These are phyloP conservation scores for Pemphigus obesinymphae DNA, from an alignment of 1,140 invertebrate species.

Conservation along the genomic window DNA sequence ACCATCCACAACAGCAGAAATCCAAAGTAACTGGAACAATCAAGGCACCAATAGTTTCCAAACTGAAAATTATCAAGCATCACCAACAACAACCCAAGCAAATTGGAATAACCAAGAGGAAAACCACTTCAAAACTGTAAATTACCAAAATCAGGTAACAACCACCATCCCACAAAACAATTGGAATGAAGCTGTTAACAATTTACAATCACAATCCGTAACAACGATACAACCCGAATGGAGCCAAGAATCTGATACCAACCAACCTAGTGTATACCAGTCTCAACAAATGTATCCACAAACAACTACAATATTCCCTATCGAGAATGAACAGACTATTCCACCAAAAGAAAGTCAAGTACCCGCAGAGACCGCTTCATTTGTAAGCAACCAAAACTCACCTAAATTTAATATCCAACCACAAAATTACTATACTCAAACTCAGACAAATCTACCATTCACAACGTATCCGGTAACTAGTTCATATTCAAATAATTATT, in stretches of 20 bases:
- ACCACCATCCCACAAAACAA: not conserved
- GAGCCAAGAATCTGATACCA: not conserved
- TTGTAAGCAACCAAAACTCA: constrained; percentile 51
- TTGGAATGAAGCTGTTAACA: not conserved
- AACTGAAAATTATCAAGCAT: constrained; percentile 18
- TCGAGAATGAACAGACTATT: not conserved
- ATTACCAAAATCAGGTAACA: not conserved
- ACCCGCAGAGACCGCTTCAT: constrained; percentile 67
- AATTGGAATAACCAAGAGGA: not conserved
- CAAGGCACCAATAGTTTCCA: not conserved
- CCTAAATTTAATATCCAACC: not conserved
- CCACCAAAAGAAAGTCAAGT: constrained; percentile 60
- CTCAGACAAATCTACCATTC: not conserved
- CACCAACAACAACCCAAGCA: not conserved
- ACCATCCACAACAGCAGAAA: not conserved
- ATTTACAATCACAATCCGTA: not conserved
- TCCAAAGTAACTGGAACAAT: not conserved
- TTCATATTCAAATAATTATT: not conserved
- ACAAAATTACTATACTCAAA: not conserved
- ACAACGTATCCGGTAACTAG: not conserved
- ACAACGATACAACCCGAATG: not conserved
- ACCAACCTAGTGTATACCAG: not conserved
- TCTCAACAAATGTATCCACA: not conserved
- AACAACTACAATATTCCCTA: not conserved
- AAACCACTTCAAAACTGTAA: not conserved